These are phyloP conservation scores for Steatornis caripensis DNA, from an alignment of 2,113 vertebrate genomes.

Conservation along the genomic window DNA sequence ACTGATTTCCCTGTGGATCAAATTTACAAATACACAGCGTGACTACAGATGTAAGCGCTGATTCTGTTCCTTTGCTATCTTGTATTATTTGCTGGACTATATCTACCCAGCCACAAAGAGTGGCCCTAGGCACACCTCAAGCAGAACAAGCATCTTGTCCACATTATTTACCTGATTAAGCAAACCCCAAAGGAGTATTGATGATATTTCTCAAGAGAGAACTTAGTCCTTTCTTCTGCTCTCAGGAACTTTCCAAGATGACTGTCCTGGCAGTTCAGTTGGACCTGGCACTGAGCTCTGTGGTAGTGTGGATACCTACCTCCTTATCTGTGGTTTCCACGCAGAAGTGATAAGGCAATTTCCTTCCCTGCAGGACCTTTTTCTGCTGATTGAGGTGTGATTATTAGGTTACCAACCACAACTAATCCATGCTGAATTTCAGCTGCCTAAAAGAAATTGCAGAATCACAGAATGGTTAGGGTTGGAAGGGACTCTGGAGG, in stretches of 20 bases:
- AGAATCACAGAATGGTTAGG: no score
- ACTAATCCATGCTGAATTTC: background rate
- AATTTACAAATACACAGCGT: background rate
- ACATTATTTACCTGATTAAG: background rate
- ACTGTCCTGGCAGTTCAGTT: background rate
- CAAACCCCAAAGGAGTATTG: background rate
- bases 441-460: background rate
- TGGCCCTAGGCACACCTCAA: background rate
- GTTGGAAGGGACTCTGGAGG: no score
- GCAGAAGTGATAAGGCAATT: background rate
- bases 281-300: background rate
- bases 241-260: background rate
- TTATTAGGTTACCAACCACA: background rate
- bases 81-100: background rate
- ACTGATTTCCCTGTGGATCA: background rate
- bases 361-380: background rate
- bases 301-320: no score
- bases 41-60: background rate
- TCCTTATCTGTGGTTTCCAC: background rate
- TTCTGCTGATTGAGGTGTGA: background rate
- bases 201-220: background rate
- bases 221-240: background rate
- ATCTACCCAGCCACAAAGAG: background rate
- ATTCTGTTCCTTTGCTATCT: background rate
- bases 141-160: background rate